Base-by-base conservation (phyloP, 2,113 vertebrate genomes). In the Pyxicephalus adspersus region DNA sequence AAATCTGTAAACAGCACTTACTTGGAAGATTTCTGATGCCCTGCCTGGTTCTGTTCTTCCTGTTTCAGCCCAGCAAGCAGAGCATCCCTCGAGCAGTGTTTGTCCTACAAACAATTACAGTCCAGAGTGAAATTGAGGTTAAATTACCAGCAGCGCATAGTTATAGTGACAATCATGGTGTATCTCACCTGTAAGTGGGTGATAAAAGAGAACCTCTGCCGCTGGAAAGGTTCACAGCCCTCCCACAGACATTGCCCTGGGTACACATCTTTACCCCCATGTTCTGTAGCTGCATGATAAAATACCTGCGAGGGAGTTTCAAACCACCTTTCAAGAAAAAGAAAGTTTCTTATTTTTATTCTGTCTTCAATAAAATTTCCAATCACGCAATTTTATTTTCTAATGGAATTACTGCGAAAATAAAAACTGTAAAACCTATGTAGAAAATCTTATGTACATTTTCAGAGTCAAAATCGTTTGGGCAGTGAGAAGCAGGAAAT, bases 11-110 rank as follows among this genome's bases (percentile, higher is more conserved):
- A 45, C 15, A 45, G 15, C 8, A 22, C 92, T 94, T 94, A 94
- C 94, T 94, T 96, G 91, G 96, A 93, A 93, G 95, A 89, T 87
- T 96, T 95, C 87, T 95, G 95, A 94, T 89, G 95, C 94, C 96
- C 94, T 90, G 88, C 90, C 91, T 97, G 97, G 57, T 94, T 93
- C 85, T 91, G 94, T 87, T 99, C 97, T 88, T 99, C 98, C 89
- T 95, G 92, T 86, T 98, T 98, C 88, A 99, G 91, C 88, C 90
- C 97, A 84, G 98, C 96, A 86, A 98, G 92, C 85, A 99, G 91
- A 87, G 96, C 96, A 80, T 99, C 97, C 92, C 95, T 95, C 87
- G 98, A 98, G 91, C 98, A 99, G 92, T 99, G 98, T 81, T 99
- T 99, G 91, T 99, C 98, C 97, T 99, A 77, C 75, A 86, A 64